Percentiles rank a stretch among this genome's conserved stretches.
These are phyloP conservation scores for Pterocles burchelli DNA, from an alignment of 2,113 vertebrate species.

Conservation along the genomic window DNA sequence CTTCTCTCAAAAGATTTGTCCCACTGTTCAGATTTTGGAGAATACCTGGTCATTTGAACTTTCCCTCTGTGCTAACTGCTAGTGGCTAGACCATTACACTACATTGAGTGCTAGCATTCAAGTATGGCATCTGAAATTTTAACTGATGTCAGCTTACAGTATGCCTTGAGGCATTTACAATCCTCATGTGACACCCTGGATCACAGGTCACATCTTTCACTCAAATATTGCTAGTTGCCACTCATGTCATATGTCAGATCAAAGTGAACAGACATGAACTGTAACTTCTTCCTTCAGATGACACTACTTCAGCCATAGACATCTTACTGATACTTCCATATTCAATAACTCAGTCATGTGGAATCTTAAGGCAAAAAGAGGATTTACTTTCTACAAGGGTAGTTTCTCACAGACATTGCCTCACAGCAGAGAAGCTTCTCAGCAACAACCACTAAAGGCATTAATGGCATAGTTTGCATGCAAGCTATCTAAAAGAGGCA, in stretches of 20 bases:
- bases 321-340: neutral
- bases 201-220: neutral
- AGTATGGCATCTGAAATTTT: neutral
- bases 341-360: neutral
- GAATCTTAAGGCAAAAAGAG: neutral
- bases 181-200: neutral
- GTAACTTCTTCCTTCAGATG: neutral
- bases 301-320: neutral
- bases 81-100: neutral
- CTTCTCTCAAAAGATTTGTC: neutral
- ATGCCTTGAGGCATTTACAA: neutral
- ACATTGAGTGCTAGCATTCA: neutral
- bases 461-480: slow-evolving; percentile 22
- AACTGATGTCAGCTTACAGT: neutral
- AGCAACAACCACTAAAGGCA: slow-evolving; percentile 4
- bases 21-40: neutral
- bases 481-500: neutral
- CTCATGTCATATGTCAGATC: neutral
- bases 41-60: neutral
- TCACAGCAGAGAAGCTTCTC: slow-evolving; percentile 5
- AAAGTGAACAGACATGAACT: neutral
- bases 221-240: neutral
- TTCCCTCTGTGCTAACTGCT: neutral
- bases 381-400: neutral
- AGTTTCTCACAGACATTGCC: slow-evolving; percentile 7